Conservation (phyloP, 1,140 invertebrate genomes). For the Vanessa tameamea region DNA sequence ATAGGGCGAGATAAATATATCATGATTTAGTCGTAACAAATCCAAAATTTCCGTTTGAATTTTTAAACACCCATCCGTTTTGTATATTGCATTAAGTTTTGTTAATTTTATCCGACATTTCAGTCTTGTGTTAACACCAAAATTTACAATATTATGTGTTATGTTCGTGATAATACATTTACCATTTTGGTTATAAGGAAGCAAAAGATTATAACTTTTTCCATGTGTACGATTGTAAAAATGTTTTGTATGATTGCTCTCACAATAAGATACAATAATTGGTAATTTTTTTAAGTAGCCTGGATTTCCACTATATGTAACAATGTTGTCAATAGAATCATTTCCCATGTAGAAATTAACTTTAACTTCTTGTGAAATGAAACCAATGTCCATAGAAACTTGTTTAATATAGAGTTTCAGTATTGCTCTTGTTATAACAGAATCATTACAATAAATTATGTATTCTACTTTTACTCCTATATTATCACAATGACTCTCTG, state of each 20-base stretch:
- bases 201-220: conserved; percentile 37
- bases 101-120: conserved; percentile 53
- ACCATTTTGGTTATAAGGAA: conserved; percentile 57
- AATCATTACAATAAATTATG: conserved; percentile 57
- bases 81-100: conserved; percentile 33
- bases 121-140: conserved; percentile 58
- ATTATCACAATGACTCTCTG: conserved; percentile 53
- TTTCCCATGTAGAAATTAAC: conserved; percentile 62
- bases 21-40: conserved; percentile 44
- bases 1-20: conserved; percentile 54
- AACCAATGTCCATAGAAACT: conserved; percentile 40
- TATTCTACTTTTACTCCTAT: conserved; percentile 60
- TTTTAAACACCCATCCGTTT: conserved; percentile 46
- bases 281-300: conserved; percentile 59
- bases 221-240: conserved; percentile 53
- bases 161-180: conserved; percentile 48
- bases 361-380: conserved; percentile 55
- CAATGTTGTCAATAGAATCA: conserved; percentile 45
- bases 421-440: conserved; percentile 54
- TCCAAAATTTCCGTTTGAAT: conserved; percentile 53
- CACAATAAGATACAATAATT: conserved; percentile 52
- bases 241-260: conserved; percentile 55
- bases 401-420: conserved; percentile 54
- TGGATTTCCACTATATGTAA: conserved; percentile 63
- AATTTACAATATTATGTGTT: conserved; percentile 51